Evolutionary conservation across 2,113 vertebrate genomes (phyloP), one percentile per base, ranked within the genome.

Genomic region (Paratilapia polleni): DNA sequence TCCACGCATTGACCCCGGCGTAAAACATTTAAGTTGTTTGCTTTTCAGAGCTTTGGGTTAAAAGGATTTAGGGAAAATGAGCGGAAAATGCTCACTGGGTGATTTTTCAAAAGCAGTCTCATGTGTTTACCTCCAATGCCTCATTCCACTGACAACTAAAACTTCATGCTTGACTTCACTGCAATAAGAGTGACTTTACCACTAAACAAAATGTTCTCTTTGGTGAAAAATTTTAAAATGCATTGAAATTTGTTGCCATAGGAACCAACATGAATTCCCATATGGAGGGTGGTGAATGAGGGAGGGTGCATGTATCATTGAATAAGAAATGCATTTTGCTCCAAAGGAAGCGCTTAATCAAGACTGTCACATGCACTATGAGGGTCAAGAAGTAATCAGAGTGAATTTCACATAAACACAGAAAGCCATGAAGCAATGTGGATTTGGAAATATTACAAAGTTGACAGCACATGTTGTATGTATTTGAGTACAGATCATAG

Each of bases 211-310:
- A 80, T 89, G 61, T 75, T 81, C 26, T 52, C 52, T 13, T 52
- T 2, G 28, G 61, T 41, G 24, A 19, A 76, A 68, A 47, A 36
- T 34, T 52, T 70, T 36, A 36, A 1, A 83, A 59, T 43, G 22
- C 74, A 86, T 43, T 68, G 57, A 78, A 77, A 85, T 84, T 62
- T 52, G 87, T 94, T 92, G 19, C 90, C 88, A 93, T 90, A 84
- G 92, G 77, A 93, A 94, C 91, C 80, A 84, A 85, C 41, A 79
- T 83, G 62, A 76, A 84, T 83, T 92, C 76, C 87, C 78, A 80
- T n/a, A 38, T 58, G 66, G 56, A 47, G 61, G 68, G 13, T 49
- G 13, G 34, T 14, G 57, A 68, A 62, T 86, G 87, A 86, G 47
- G 78, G 74, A 87, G 75, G 43, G 38, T 3, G 12, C 61, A 85